Percentiles rank a stretch among this genome's conserved stretches.
phyloP scores from a whole-genome alignment of 2,797 vertebrate genomes.

The Galagoides demidoff region DNA sequence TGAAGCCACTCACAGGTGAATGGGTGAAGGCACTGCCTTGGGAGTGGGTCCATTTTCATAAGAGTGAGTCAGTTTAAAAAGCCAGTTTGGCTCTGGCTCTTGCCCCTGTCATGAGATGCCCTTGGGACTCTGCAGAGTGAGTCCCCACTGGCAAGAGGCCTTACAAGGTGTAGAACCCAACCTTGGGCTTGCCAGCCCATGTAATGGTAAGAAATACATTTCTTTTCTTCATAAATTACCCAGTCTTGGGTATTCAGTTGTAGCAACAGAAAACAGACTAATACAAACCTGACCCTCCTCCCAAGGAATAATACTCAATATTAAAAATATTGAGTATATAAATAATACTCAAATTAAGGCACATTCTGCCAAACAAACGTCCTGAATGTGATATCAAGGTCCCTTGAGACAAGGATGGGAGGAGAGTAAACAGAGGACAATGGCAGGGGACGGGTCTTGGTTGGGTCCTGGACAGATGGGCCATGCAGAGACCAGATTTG shows the following conservation, averaged over 20 bases:
- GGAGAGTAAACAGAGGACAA: background rate
- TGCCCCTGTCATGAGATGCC: background rate
- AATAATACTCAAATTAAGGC: background rate
- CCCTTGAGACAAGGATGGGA: background rate
- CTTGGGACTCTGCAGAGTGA: background rate
- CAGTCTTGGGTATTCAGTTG: background rate
- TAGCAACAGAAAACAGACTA: background rate
- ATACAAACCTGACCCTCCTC: background rate
- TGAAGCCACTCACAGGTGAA: background rate
- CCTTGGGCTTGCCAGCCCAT: background rate
- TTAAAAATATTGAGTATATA: too few relatives aligned
- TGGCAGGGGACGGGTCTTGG: background rate
- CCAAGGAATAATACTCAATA: too few relatives aligned
- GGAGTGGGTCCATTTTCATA: background rate
- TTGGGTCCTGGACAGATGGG: background rate
- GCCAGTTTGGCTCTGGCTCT: background rate
- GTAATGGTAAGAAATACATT: background rate
- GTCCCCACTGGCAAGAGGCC: background rate
- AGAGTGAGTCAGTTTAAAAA: background rate
- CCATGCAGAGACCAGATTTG: background rate
- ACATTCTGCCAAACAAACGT: background rate
- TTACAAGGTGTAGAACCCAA: background rate
- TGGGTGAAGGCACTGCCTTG: background rate
- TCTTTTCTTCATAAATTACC: background rate
- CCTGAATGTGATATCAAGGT: background rate